These are phyloP conservation scores for Corythaixoides concolor DNA, from an alignment of 2,113 vertebrate genomes.

Conservation along the genomic window DNA sequence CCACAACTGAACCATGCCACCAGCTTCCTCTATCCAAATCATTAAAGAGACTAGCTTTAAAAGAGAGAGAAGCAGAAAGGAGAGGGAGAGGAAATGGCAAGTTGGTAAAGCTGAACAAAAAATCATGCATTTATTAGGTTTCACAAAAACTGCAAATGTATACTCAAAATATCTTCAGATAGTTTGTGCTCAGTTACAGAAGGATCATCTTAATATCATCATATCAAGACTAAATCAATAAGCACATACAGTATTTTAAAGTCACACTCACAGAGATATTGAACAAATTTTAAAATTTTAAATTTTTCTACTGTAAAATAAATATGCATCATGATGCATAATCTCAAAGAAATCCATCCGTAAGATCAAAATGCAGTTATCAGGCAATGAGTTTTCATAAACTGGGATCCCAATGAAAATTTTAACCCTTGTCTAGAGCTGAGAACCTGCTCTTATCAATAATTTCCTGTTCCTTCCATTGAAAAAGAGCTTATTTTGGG, in stretches of 20 bases:
- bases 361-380: not conserved
- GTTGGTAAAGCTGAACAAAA: not conserved
- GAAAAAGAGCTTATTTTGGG: not conserved
- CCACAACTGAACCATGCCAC: not conserved
- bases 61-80: not conserved
- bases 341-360: not conserved
- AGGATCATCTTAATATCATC: not conserved
- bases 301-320: not conserved
- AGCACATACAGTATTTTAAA: not conserved
- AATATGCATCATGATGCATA: not conserved
- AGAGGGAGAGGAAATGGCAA: not conserved
- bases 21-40: not conserved
- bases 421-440: not conserved
- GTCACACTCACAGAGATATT: not conserved
- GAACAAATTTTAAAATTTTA: not conserved
- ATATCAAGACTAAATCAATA: not conserved
- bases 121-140: not conserved
- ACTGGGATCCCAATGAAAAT: not conserved
- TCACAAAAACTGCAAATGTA: not conserved
- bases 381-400: not conserved
- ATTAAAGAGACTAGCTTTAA: not conserved
- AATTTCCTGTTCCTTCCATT: not conserved
- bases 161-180: not conserved
- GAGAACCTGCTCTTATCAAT: not conserved
- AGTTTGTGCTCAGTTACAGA: not conserved